Percentiles rank a stretch among this genome's conserved stretches.
Conservation (phyloP, 2,797 vertebrate species). For the Lophotriccus pileatus region DNA sequence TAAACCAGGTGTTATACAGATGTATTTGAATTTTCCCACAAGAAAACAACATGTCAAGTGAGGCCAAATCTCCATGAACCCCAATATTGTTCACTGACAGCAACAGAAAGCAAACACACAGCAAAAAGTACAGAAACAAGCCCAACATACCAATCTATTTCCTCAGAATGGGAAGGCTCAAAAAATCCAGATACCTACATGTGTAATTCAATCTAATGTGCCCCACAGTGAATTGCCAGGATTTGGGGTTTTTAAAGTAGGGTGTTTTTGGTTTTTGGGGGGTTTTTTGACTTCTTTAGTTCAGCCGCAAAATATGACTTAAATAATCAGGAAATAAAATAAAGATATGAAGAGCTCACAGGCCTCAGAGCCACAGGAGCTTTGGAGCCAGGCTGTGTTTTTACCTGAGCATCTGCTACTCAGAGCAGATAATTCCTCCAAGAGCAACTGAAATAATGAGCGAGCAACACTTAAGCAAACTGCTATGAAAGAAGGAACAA, state of each 20-base stretch:
- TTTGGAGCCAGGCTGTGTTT: neutral
- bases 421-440: neutral
- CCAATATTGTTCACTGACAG: neutral
- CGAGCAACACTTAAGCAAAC: neutral
- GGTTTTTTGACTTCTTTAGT: neutral
- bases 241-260: neutral
- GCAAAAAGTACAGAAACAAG: neutral
- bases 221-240: neutral
- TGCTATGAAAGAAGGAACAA: neutral
- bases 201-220: neutral
- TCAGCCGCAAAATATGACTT: neutral
- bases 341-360: neutral
- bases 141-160: fast-evolving
- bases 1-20: neutral
- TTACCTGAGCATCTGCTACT: slow-evolving; percentile 9
- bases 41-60: neutral
- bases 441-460: neutral
- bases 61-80: neutral
- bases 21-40: neutral
- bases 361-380: neutral
- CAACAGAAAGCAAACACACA: neutral
- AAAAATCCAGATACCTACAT: neutral
- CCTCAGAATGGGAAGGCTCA: neutral
- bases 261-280: neutral
- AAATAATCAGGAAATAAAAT: neutral